phyloP scores from a whole-genome alignment of 2,888 invertebrate species.

The Drosophila yooni region DNA sequence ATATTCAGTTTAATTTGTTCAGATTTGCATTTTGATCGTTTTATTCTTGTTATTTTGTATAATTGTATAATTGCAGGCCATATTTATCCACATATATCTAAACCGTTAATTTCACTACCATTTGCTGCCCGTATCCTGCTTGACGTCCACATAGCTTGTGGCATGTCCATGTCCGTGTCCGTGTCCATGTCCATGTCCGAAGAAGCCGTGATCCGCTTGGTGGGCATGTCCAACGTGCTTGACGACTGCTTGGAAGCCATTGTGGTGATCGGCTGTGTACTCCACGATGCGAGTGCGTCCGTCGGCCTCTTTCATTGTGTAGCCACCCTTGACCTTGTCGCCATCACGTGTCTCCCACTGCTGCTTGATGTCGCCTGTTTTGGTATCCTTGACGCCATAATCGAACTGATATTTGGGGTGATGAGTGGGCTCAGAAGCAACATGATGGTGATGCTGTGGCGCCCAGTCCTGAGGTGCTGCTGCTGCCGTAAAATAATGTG shows the following conservation, averaged over 20 bases:
- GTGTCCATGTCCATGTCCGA: slow-evolving; percentile 46
- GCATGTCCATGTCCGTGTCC: slow-evolving; percentile 43
- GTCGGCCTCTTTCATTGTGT: slow-evolving; percentile 86
- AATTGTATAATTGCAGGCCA: neutral
- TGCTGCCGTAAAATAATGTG: slow-evolving; percentile 52
- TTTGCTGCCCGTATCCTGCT: slow-evolving; percentile 68
- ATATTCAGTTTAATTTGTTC: fast-evolving
- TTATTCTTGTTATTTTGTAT: slow-evolving; percentile 22
- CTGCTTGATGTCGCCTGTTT: slow-evolving; percentile 86
- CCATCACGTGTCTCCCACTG: slow-evolving; percentile 86
- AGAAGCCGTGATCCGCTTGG: slow-evolving; percentile 48
- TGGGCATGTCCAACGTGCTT: slow-evolving; percentile 85
- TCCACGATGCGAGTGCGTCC: slow-evolving; percentile 86
- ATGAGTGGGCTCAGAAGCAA: slow-evolving; percentile 83
- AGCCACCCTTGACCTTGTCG: slow-evolving; percentile 86
- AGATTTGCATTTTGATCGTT: neutral
- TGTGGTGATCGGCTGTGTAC: slow-evolving; percentile 85
- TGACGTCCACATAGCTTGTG: slow-evolving; percentile 77
- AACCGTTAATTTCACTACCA: slow-evolving; percentile 39
- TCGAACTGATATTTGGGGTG: slow-evolving; percentile 85
- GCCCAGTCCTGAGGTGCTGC: slow-evolving; percentile 48
- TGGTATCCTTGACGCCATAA: slow-evolving; percentile 86
- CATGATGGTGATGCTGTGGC: slow-evolving; percentile 65
- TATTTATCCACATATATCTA: slow-evolving; percentile 1
- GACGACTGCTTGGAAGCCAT: slow-evolving; percentile 86